Evolutionary conservation across 2,113 vertebrate species (phyloP), one percentile per base, ranked within the genome.

Genomic region (Leucosticte australis): DNA sequence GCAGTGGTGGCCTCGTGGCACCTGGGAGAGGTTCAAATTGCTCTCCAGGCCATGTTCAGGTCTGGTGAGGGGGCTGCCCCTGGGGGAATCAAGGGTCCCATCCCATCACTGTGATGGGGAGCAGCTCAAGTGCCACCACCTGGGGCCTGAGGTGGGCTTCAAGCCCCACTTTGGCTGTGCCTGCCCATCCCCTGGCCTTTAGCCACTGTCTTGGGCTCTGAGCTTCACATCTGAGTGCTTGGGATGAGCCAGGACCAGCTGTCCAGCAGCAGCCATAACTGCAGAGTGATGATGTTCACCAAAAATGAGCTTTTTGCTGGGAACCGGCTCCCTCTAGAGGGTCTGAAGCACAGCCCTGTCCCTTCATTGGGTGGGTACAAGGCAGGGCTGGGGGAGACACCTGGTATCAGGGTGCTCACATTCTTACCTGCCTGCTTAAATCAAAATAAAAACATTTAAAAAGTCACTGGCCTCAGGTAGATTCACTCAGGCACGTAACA

Each of bases 311-410:
- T 46, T 52, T 94, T 89, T 90, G 22, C 59, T 44, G 37, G 83
- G 50, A 93, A 27, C 46, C 0, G 16, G 74, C 92, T 95, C 94
- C 92, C 95, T 94, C 94, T 96, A 73, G 77, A 94, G 94, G 83
- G 57, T 60, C 50, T 9, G 2, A 65, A 18, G 67, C 76, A 60
- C 10, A 1, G 60, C 35, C n/a, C 28, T 4, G 2, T 4, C 19
- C 49, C 37, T 63, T 59, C 39, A 1, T 26, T 7, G 64, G 18
- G 27, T 8, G 28, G 27, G 7, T 7, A 30, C 1, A 16, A 33
- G 57, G 74, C 33, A 33, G 37, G 15, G 42, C 28, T 31, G 52
- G 21, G 16, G 21, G 28, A 65, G 28, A 31, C 62, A 42, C 27
- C 35, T 2, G 2, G 39, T 26, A 16, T 26, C 53, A 11, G 15